Percentiles rank a stretch among this genome's conserved stretches.
These are phyloP conservation scores for Lasioglossum vierecki DNA, from an alignment of 2,888 invertebrate genomes.

Conservation along the genomic window DNA sequence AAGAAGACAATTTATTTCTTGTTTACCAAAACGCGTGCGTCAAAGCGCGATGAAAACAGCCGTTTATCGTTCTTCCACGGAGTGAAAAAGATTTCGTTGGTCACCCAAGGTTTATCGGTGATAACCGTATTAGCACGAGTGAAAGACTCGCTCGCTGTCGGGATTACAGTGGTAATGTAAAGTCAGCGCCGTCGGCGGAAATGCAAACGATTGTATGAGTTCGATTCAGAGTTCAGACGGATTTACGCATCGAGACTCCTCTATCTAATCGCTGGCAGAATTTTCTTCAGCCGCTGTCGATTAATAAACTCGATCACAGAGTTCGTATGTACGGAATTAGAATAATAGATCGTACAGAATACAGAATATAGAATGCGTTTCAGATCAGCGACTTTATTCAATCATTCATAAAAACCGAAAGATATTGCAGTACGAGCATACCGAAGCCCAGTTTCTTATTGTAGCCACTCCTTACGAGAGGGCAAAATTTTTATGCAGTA, in stretches of 20 bases:
- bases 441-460: too few species aligned
- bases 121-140: slow-evolving; percentile 20
- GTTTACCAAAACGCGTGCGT: not conserved
- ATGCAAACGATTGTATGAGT: not conserved
- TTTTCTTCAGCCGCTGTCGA: not conserved
- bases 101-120: slow-evolving; percentile 39
- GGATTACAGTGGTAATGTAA: not conserved
- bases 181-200: slow-evolving; percentile 15
- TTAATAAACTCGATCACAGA: not conserved
- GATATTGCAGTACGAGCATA: too few species aligned
- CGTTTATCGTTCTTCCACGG: slow-evolving; percentile 30
- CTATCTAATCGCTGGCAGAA: slow-evolving; percentile 3
- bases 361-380: not conserved
- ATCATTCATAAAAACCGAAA: too few species aligned
- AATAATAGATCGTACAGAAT: not conserved
- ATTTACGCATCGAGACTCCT: not conserved
- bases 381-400: not conserved
- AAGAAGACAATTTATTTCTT: not conserved
- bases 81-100: slow-evolving; percentile 36
- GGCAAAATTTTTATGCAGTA: not conserved
- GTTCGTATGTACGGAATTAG: not conserved
- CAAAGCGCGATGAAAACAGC: not conserved
- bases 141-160: not conserved
- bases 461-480: not conserved
- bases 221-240: not conserved